Percentiles rank a stretch among this genome's conserved stretches.
phyloP scores from a whole-genome alignment of 2,113 vertebrate genomes.

The Etheostoma cragini region DNA sequence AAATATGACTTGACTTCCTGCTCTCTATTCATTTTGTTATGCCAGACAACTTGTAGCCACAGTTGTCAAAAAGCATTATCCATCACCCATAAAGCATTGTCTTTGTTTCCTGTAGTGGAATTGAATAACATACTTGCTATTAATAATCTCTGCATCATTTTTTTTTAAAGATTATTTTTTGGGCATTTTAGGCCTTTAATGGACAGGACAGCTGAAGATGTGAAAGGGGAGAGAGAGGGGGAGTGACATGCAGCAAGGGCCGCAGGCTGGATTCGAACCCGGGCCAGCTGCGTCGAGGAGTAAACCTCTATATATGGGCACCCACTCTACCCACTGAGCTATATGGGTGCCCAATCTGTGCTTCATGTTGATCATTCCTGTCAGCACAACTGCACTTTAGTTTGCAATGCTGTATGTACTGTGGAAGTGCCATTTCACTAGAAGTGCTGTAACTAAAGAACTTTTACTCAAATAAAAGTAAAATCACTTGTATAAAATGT shows the following conservation, averaged over 20 bases:
- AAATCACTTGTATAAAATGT: background rate
- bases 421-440: background rate
- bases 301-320: too few species aligned
- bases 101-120: constrained; percentile 11
- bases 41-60: constrained; percentile 2
- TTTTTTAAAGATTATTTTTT: too few species aligned
- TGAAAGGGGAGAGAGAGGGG: too few species aligned
- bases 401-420: background rate
- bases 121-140: background rate
- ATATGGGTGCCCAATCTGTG: too few species aligned
- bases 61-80: constrained; percentile 5
- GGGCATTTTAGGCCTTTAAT: too few species aligned
- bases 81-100: constrained; percentile 3
- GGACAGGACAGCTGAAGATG: too few species aligned
- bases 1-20: constrained; percentile 9
- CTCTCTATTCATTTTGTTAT: background rate
- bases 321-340: too few species aligned
- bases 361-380: background rate
- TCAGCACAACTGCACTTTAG: background rate
- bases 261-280: too few species aligned
- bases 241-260: too few species aligned
- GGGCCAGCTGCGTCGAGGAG: too few species aligned
- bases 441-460: background rate
- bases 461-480: background rate
- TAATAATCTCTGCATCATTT: too few species aligned